Percentiles rank a stretch among this genome's conserved stretches.
phyloP scores from a whole-genome alignment of 2,888 invertebrate species.

The Bimastos eiseni region DNA sequence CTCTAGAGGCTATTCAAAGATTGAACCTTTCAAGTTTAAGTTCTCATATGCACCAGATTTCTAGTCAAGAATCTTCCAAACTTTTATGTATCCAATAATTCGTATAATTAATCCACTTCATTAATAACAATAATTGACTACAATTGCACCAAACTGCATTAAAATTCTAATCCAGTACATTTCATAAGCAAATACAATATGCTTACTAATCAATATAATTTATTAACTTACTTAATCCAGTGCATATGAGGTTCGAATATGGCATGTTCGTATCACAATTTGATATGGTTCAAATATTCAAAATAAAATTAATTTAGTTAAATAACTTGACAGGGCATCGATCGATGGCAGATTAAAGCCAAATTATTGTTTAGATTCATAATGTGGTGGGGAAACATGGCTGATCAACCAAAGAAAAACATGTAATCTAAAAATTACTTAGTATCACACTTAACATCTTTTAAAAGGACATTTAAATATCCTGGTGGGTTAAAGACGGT shows the following conservation, averaged over 20 bases:
- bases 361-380: too few species aligned
- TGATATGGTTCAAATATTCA: neutral
- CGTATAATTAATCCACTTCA: neutral
- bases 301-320: neutral
- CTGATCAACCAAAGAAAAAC: neutral
- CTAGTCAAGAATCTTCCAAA: neutral
- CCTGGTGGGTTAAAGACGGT: neutral
- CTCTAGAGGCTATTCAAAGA: neutral
- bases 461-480: neutral
- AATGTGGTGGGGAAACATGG: too few species aligned
- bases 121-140: neutral
- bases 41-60: neutral
- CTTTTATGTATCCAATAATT: neutral
- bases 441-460: neutral
- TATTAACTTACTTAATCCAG: neutral
- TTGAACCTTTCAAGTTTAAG: neutral
- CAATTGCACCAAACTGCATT: neutral
- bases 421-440: neutral
- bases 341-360: too few species aligned
- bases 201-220: neutral
- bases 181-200: neutral
- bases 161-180: neutral
- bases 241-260: neutral
- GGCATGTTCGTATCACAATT: neutral
- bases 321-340: too few species aligned